Evolutionary conservation across 2,113 vertebrate species (phyloP).

Genomic region (Tonatia bakeri): DNA sequence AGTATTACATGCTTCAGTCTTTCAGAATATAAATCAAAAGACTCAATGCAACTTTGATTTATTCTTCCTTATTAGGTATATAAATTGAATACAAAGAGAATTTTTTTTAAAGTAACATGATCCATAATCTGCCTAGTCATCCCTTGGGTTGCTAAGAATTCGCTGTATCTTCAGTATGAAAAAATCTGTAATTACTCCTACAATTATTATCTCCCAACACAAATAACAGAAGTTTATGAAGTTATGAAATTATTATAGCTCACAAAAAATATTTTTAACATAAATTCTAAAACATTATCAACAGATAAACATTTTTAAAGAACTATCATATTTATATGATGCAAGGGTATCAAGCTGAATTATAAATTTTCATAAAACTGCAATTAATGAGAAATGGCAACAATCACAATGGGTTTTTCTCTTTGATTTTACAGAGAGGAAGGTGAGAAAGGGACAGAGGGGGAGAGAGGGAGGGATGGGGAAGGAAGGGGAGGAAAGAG

Average conservation of each 20-base stretch:
- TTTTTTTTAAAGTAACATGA: not conserved
- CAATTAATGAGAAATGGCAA: not conserved
- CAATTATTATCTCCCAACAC: not conserved
- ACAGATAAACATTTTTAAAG: not conserved
- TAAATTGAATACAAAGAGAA: not conserved
- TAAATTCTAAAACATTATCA: conserved; percentile 20
- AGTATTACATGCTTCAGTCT: not conserved
- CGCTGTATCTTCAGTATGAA: not conserved
- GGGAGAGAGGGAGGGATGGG: too few relatives aligned
- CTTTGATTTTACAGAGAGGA: too few relatives aligned
- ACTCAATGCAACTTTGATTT: not conserved
- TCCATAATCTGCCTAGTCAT: not conserved
- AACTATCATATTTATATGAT: not conserved
- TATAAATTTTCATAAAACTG: not conserved
- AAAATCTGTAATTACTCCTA: not conserved
- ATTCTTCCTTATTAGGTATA: not conserved
- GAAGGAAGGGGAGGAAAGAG: too few relatives aligned
- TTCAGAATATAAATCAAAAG: not conserved
- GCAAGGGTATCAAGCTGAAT: not conserved
- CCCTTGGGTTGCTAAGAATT: not conserved
- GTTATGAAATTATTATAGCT: not conserved
- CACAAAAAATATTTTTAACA: not conserved
- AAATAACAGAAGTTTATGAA: conserved; percentile 12
- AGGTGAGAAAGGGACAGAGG: too few relatives aligned
- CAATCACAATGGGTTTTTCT: not conserved